phyloP scores from a whole-genome alignment of 2,888 invertebrate genomes.

The Teleiodes luculella region DNA sequence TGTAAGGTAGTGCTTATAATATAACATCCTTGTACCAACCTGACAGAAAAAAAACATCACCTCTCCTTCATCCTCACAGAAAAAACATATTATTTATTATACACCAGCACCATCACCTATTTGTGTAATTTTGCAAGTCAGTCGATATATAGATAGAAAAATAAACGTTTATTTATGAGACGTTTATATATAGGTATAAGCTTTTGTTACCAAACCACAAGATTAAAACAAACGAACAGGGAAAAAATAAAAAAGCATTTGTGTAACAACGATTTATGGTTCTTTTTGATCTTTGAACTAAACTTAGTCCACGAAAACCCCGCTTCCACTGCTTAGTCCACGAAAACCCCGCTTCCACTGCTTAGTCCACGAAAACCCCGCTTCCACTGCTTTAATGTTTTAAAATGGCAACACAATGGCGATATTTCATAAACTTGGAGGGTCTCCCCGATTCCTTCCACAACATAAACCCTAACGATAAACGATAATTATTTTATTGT shows the following conservation, averaged over 20 bases:
- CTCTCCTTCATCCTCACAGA: too few relatives aligned
- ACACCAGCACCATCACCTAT: too few relatives aligned
- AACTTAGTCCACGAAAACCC: not conserved
- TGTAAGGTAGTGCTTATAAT: too few relatives aligned
- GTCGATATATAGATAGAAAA: too few relatives aligned
- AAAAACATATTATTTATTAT: too few relatives aligned
- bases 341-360: conserved; percentile 3
- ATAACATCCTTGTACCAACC: too few relatives aligned
- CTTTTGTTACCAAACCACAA: not conserved
- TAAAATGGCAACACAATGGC: conserved; percentile 2
- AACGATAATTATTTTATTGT: conserved; percentile 78
- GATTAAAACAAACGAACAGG: not conserved
- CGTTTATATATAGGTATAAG: too few relatives aligned
- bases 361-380: not conserved
- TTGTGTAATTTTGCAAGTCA: too few relatives aligned
- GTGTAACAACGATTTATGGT: not conserved
- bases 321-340: conserved; percentile 7
- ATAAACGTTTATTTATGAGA: too few relatives aligned
- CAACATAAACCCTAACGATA: conserved; percentile 69
- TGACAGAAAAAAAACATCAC: too few relatives aligned
- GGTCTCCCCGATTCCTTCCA: conserved; percentile 53
- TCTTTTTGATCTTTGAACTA: not conserved
- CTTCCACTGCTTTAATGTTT: conserved; percentile 7
- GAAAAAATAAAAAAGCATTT: not conserved
- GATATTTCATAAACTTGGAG: conserved; percentile 35